phyloP scores from a whole-genome alignment of 1,140 invertebrate species.

The Panagrolaimus sp. region DNA sequence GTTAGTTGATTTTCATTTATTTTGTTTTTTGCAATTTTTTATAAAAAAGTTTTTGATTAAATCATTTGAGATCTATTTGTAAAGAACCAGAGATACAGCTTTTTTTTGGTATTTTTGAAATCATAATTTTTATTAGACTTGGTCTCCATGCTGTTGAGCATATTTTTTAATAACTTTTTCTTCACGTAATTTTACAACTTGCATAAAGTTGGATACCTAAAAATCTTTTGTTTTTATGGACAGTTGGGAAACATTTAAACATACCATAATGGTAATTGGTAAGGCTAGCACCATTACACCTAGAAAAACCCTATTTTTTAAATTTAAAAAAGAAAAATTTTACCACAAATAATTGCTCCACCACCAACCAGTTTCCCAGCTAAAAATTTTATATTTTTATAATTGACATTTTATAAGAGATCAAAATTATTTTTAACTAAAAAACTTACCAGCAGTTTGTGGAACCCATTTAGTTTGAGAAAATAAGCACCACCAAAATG shows the following conservation, averaged over 20 bases:
- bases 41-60: too few relatives aligned
- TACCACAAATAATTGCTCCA: constrained; percentile 50
- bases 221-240: constrained; percentile 15
- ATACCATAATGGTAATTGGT: constrained; percentile 52
- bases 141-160: constrained; percentile 48
- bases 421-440: too few relatives aligned
- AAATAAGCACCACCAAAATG: constrained; percentile 57
- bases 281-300: constrained; percentile 54
- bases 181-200: constrained; percentile 55
- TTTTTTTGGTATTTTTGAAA: not conserved
- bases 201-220: constrained; percentile 57
- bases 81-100: not conserved
- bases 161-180: constrained; percentile 57
- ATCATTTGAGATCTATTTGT: constrained; percentile 17
- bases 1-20: not conserved
- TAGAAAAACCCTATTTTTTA: too few relatives aligned
- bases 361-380: constrained; percentile 56
- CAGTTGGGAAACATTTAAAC: not conserved
- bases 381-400: constrained; percentile 19
- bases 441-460: constrained; percentile 43
- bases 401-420: too few relatives aligned
- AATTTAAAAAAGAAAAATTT: too few relatives aligned
- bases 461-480: constrained; percentile 46
- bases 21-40: too few relatives aligned
- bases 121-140: constrained; percentile 31